phyloP scores from a whole-genome alignment of 1,140 invertebrate genomes.

The Uloborus diversus region DNA sequence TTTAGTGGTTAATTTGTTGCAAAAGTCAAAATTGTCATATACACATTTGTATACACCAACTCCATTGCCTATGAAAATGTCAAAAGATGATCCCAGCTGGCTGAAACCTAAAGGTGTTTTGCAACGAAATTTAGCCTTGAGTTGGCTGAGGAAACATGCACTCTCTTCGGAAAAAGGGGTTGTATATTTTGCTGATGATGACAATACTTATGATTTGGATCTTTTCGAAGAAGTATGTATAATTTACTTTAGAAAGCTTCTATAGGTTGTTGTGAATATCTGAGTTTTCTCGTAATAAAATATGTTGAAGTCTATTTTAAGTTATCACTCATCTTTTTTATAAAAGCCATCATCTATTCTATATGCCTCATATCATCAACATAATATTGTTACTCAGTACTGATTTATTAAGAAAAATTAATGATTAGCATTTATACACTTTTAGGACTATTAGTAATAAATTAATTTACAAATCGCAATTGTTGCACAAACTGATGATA shows the following conservation, averaged over 20 bases:
- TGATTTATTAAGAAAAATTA: too few relatives aligned
- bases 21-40: conserved; percentile 75
- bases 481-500: too few relatives aligned
- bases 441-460: too few relatives aligned
- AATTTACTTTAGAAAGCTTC: neutral
- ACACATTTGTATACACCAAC: conserved; percentile 83
- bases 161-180: conserved; percentile 75
- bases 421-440: too few relatives aligned
- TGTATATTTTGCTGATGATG: conserved; percentile 98
- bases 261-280: neutral
- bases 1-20: conserved; percentile 83
- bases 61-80: conserved; percentile 75
- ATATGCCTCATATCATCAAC: too few relatives aligned
- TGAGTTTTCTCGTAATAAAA: too few relatives aligned
- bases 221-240: conserved; percentile 86
- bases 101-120: conserved; percentile 92
- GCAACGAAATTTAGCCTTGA: conserved; percentile 89
- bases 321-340: too few relatives aligned
- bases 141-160: conserved; percentile 82
- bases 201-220: conserved; percentile 92
- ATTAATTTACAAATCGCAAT: too few relatives aligned
- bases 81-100: conserved; percentile 81
- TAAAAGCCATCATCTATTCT: too few relatives aligned
- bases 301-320: too few relatives aligned
- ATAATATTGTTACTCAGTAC: too few relatives aligned